phyloP scores from a whole-genome alignment of 2,888 invertebrate species.

The Orthosia gracilis region DNA sequence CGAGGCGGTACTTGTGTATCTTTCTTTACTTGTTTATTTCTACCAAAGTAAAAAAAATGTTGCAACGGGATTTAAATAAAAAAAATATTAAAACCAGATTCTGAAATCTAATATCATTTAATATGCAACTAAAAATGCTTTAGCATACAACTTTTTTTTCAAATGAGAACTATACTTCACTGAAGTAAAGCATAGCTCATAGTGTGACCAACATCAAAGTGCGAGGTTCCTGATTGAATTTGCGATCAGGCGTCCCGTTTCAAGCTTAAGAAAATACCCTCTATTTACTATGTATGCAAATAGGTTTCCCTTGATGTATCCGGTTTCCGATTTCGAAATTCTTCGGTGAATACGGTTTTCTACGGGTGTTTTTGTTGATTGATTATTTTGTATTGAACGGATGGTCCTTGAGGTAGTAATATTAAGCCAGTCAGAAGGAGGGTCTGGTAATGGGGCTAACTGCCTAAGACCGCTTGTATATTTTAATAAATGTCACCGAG shows the following conservation, averaged over 20 bases:
- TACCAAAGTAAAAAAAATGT: no score
- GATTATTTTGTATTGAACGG: neutral
- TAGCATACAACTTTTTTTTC: no score
- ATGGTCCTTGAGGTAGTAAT: neutral
- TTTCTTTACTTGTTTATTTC: no score
- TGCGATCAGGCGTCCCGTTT: conserved; percentile 32
- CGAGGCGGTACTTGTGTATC: no score
- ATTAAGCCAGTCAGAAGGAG: neutral
- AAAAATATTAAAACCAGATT: no score
- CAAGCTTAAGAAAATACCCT: conserved; percentile 7
- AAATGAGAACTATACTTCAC: no score
- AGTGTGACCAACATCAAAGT: conserved; percentile 14
- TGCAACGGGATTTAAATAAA: no score
- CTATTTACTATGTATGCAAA: conserved; percentile 47
- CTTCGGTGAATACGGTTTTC: neutral
- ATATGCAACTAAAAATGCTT: no score
- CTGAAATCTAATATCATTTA: no score
- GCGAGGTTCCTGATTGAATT: conserved; percentile 44
- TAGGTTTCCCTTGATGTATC: conserved; percentile 40
- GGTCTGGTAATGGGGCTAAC: neutral
- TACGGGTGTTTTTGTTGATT: neutral
- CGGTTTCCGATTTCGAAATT: neutral
- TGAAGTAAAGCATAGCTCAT: neutral
- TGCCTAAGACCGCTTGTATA: no score
- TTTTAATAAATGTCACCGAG: no score